These are phyloP conservation scores for Lates calcarifer DNA, from an alignment of 2,113 vertebrate genomes.

Conservation along the genomic window DNA sequence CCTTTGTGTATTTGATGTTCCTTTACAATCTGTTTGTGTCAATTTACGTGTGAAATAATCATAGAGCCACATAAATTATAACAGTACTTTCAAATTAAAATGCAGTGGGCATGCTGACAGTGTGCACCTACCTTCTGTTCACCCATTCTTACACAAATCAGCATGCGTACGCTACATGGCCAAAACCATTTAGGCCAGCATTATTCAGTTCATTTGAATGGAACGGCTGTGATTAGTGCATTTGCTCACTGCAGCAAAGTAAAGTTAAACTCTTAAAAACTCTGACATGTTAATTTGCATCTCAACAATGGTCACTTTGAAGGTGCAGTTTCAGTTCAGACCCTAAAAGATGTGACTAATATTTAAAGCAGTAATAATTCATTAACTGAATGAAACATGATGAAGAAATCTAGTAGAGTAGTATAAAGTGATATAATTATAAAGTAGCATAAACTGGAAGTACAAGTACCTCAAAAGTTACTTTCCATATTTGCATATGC, in stretches of 20 bases:
- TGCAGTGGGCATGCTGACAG: not conserved
- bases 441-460: too few relatives aligned
- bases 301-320: not conserved
- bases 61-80: conserved; percentile 20
- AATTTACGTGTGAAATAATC: conserved; percentile 9
- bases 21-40: not conserved
- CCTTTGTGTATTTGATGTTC: not conserved
- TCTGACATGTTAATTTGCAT: not conserved
- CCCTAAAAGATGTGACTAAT: not conserved
- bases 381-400: not conserved
- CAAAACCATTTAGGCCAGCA: not conserved
- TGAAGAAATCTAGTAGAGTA: too few relatives aligned
- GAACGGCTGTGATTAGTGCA: not conserved
- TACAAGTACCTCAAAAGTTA: too few relatives aligned
- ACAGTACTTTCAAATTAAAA: not conserved
- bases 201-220: not conserved
- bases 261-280: not conserved
- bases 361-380: not conserved
- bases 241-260: not conserved
- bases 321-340: not conserved
- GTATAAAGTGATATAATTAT: too few relatives aligned
- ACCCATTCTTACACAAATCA: not conserved
- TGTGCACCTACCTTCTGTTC: not conserved
- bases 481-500: not conserved
- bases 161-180: not conserved